Base-by-base conservation (phyloP, 2,888 invertebrate species). In the Acronicta alni region DNA sequence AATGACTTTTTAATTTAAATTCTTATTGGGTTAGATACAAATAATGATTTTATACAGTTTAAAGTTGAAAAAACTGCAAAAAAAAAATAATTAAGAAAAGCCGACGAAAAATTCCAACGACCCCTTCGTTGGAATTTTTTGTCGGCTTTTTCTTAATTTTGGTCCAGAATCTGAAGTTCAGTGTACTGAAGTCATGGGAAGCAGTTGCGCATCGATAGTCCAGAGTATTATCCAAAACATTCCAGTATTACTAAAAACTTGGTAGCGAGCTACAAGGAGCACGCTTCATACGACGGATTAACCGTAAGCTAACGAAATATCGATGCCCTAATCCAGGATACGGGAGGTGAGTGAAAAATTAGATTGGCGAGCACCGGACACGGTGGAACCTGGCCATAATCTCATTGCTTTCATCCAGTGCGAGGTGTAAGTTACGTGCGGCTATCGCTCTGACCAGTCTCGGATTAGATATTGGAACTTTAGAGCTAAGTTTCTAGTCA, bases 301-400 rank as follows among this genome's bases (percentile, higher is more conserved):
- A 60, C 48, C 47, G 32, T 20, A 16, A 51, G 59, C 71, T 79
- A 82, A 80, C 75, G 72, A 72, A 81, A 82, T 81, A 82, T 77
- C 62, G 71, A 52, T 52, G 56, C 38, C 52, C 42, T 80, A 78
- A 81, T 79, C 75, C 75, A 35, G 54, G 60, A 74, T 65, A 64
- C 61, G 46, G 53, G 58, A 80, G 80, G 75, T 79, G 81, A 83
- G 84, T 81, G 80, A 82, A 84, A 85, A 85, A 85, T 85, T 85
- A 81, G 84, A 82, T 85, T 81, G 81, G 57, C 54, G 75, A 69
- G 76, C 57, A 63, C 63, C 62, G 79, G 77, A 77, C 81, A 65
- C 53, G 60, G 76, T 66, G 63, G 74, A 72, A 79, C 75, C 78
- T 73, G 67, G 60, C 64, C 64, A 69, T 80, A 84, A 83, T 79